Evolutionary conservation across 2,113 vertebrate species (phyloP), one percentile per base, ranked within the genome.

Genomic region (Poecilia latipinna): DNA sequence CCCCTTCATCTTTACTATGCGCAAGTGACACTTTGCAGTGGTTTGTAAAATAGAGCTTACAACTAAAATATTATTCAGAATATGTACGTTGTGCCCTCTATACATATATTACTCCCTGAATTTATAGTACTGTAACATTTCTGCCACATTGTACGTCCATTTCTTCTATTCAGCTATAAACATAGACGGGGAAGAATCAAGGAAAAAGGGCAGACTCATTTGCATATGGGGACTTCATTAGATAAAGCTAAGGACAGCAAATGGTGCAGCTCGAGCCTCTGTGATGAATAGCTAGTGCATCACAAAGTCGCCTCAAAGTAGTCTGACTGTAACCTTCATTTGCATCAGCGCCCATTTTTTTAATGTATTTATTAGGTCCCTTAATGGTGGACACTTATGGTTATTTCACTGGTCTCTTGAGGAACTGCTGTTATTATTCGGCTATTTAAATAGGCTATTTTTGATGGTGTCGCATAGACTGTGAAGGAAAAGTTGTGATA

Each of bases 151-250:
- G 84, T 51, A 87, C 83, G 68, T 83, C 87, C 78, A 88, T 89
- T 90, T 90, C 72, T 73, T 91, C 94, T 92, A 94, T 95, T 95
- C 96, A 95, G 96, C 95, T 96, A 92, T 95, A 95, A 96, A 97
- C 95, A 94, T 94, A 94, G 96, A 96, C 83, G 39, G 65, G 61
- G 35, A 74, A 77, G 93, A 90, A 88, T 84, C 92, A 94, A 95
- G 86, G 57, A 95, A 95, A 98, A 98, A 97, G 97, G 97, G 95
- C 97, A 96, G 79, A 91, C 95, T 97, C 95, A 99, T 99, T 98
- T 99, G 95, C 97, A 99, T 99, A 95, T 88, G 96, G 95, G 95
- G 96, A 95, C 96, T 97, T 98, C 96, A 97, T 99, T 98, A 99
- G 96, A 98, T 96, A 97, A 97, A 97, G 96, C 96, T 97, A 96